Conservation (phyloP, 2,888 invertebrate species). For the Itoplectis maculator region DNA sequence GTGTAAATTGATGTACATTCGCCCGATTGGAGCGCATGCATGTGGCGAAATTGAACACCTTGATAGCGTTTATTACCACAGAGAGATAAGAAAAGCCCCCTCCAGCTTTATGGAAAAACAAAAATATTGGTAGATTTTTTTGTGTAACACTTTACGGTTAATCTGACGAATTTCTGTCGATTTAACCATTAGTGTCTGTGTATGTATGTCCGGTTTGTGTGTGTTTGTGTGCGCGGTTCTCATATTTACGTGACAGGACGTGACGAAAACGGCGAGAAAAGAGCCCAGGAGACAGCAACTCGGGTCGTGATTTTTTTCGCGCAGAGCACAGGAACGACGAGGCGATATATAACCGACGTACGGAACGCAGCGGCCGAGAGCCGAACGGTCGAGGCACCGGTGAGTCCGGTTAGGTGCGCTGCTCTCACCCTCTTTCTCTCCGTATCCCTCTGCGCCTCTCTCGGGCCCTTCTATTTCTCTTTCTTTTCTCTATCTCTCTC, state of each 20-base stretch:
- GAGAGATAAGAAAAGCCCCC: neutral
- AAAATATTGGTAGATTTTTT: neutral
- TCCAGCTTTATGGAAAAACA: neutral
- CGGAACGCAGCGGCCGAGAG: neutral
- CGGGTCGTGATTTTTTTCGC: constrained; percentile 10
- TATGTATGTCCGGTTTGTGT: constrained; percentile 32
- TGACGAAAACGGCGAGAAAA: constrained; percentile 32
- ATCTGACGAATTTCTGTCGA: constrained; percentile 18
- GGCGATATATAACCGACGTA: neutral
- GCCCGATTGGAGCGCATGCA: constrained; percentile 16
- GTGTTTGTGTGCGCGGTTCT: constrained; percentile 38
- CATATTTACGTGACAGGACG: constrained; percentile 74
- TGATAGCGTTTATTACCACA: constrained; percentile 34
- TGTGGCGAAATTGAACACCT: constrained; percentile 34
- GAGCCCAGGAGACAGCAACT: neutral
- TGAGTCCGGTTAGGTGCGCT: constrained; percentile 33
- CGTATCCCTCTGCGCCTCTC: neutral
- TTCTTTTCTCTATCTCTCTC: neutral
- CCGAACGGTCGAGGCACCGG: constrained; percentile 10
- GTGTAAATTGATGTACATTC: neutral
- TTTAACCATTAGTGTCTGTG: constrained; percentile 32
- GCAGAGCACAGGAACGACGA: neutral
- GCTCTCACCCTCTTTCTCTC: constrained; percentile 9
- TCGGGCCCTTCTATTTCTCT: neutral
- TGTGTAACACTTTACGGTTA: constrained; percentile 6